phyloP scores from a whole-genome alignment of 2,888 invertebrate genomes.

The Ophioninae sp. region DNA sequence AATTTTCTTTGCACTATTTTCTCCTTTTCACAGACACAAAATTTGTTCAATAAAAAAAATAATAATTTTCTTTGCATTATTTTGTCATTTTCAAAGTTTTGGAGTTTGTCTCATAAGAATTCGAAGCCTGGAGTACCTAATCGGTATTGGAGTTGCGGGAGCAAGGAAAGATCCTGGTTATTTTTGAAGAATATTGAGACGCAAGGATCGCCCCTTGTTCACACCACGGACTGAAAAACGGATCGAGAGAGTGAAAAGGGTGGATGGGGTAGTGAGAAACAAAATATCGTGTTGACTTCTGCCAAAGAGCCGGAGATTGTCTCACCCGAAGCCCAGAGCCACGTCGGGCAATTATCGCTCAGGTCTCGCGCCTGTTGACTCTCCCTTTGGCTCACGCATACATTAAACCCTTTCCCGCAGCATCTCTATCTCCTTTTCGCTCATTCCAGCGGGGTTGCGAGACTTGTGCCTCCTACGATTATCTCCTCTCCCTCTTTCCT shows the following conservation, averaged over 20 bases:
- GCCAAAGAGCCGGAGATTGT: slow-evolving; percentile 41
- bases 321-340: slow-evolving; percentile 68
- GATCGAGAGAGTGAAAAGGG: not conserved
- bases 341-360: slow-evolving; percentile 78
- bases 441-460: slow-evolving; percentile 30
- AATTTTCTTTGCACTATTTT: too few species aligned
- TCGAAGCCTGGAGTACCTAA: not conserved
- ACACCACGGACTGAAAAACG: not conserved
- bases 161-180: too few species aligned
- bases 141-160: not conserved
- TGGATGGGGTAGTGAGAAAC: not conserved
- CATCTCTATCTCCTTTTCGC: slow-evolving; percentile 47
- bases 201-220: slow-evolving; percentile 58
- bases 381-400: slow-evolving; percentile 67
- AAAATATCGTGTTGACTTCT: slow-evolving; percentile 70
- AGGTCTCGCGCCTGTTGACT: slow-evolving; percentile 61
- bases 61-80: too few species aligned
- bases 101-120: too few species aligned
- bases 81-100: too few species aligned
- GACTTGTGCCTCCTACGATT: slow-evolving; percentile 18
- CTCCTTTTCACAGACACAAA: too few species aligned
- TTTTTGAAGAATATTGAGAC: slow-evolving; percentile 74
- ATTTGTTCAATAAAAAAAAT: too few species aligned
- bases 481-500: slow-evolving; percentile 36
- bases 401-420: slow-evolving; percentile 68